Percentiles rank a stretch among this genome's conserved stretches.
Conservation (phyloP, 2,888 invertebrate genomes). For the Erebia ligea region DNA sequence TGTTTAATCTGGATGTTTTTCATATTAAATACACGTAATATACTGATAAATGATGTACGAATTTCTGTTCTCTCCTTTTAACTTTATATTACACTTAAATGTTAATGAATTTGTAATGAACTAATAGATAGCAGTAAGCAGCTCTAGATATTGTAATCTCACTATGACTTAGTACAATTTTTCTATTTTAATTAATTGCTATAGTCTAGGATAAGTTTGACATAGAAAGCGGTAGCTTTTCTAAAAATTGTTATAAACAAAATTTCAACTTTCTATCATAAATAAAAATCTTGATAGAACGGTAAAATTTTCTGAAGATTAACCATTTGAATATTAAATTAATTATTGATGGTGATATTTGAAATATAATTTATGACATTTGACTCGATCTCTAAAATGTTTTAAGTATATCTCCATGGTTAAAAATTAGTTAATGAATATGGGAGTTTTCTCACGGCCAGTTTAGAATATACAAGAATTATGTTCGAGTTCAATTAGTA, state of each 20-base stretch:
- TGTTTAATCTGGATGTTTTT: no score
- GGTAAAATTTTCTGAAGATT: not conserved
- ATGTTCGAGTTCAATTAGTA: not conserved
- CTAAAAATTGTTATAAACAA: not conserved
- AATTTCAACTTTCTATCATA: not conserved
- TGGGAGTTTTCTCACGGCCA: not conserved
- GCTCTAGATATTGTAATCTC: constrained; percentile 3
- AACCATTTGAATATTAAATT: no score
- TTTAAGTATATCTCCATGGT: not conserved
- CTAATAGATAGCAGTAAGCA: not conserved
- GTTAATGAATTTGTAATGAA: not conserved
- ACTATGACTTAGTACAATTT: constrained; percentile 2
- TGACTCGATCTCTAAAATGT: not conserved
- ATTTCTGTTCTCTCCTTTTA: no score
- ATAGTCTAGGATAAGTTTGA: not conserved
- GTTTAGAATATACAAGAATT: not conserved
- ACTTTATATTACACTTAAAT: not conserved
- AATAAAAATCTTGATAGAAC: not conserved
- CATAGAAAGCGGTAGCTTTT: not conserved
- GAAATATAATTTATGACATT: not conserved
- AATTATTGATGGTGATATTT: no score
- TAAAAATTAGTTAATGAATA: not conserved
- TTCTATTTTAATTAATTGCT: not conserved
- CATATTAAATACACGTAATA: no score
- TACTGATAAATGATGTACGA: no score